Conservation (phyloP, 2,888 invertebrate genomes). For the Ophion slaviceki region DNA sequence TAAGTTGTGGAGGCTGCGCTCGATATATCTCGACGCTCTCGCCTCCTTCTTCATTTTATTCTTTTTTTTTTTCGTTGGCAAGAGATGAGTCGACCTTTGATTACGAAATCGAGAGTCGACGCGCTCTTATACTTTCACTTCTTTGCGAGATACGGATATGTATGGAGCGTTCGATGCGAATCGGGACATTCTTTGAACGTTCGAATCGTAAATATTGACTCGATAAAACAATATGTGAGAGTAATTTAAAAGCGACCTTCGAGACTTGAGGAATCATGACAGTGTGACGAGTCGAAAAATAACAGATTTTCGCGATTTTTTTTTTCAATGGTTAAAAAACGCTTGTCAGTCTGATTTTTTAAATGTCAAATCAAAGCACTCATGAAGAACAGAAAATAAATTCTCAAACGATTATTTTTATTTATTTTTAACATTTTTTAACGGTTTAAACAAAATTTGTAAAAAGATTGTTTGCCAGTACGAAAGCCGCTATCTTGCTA, state of each 20-base stretch:
- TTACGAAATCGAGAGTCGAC: constrained; percentile 62
- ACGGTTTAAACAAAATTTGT: no score
- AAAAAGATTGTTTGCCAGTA: no score
- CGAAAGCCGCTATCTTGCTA: no score
- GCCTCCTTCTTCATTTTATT: constrained; percentile 21
- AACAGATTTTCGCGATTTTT: no score
- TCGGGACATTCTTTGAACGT: not conserved
- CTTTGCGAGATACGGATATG: constrained; percentile 49
- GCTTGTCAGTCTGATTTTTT: no score
- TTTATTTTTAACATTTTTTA: no score
- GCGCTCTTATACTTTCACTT: constrained; percentile 67
- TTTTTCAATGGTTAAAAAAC: no score
- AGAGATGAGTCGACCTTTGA: constrained; percentile 71
- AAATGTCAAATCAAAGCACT: no score
- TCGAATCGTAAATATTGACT: not conserved
- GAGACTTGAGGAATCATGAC: no score
- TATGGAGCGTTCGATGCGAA: constrained; percentile 8
- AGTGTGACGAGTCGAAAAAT: no score
- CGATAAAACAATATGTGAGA: not conserved
- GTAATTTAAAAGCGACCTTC: not conserved
- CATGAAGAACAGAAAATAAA: no score
- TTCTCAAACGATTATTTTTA: no score
- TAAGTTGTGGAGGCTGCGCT: constrained; percentile 41
- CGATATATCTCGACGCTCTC: constrained; percentile 44
- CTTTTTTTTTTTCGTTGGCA: constrained; percentile 28